phyloP scores from a whole-genome alignment of 2,888 invertebrate species.

The Mythimna vitellina region DNA sequence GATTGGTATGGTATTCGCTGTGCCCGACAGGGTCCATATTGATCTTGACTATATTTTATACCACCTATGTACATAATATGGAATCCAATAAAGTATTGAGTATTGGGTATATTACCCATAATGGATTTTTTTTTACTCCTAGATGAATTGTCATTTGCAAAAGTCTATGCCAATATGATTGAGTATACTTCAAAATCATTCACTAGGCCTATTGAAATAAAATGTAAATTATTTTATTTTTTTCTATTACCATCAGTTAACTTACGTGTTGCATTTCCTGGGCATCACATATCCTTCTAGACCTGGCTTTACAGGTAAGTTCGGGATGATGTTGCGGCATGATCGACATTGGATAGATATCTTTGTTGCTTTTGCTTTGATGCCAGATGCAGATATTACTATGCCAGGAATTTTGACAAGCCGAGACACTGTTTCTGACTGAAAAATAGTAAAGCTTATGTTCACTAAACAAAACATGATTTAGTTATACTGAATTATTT shows the following conservation, averaged over 20 bases:
- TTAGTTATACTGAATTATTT: too few relatives aligned
- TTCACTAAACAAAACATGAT: not conserved
- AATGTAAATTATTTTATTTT: not conserved
- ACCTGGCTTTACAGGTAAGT: constrained; percentile 97
- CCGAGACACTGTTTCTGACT: constrained; percentile 98
- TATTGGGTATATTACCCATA: too few relatives aligned
- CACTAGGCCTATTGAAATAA: not conserved
- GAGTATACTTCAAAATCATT: too few relatives aligned
- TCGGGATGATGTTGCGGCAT: constrained; percentile 96
- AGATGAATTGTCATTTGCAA: too few relatives aligned
- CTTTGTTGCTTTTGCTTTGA: constrained; percentile 98
- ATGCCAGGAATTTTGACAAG: constrained; percentile 99
- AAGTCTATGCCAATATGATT: too few relatives aligned
- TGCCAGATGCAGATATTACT: constrained; percentile 97
- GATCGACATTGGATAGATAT: constrained; percentile 99
- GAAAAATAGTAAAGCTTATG: constrained; percentile 38
- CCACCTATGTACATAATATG: too few relatives aligned
- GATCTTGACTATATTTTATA: too few relatives aligned
- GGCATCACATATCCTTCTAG: constrained; percentile 99
- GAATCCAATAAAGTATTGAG: too few relatives aligned
- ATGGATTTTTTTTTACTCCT: too few relatives aligned
- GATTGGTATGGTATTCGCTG: too few relatives aligned
- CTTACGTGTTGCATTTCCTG: constrained; percentile 97
- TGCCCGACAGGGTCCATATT: too few relatives aligned
- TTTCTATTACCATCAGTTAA: constrained; percentile 52